Percentiles rank a stretch among this genome's conserved stretches.
phyloP scores from a whole-genome alignment of 2,113 vertebrate genomes.

The Otis tarda region DNA sequence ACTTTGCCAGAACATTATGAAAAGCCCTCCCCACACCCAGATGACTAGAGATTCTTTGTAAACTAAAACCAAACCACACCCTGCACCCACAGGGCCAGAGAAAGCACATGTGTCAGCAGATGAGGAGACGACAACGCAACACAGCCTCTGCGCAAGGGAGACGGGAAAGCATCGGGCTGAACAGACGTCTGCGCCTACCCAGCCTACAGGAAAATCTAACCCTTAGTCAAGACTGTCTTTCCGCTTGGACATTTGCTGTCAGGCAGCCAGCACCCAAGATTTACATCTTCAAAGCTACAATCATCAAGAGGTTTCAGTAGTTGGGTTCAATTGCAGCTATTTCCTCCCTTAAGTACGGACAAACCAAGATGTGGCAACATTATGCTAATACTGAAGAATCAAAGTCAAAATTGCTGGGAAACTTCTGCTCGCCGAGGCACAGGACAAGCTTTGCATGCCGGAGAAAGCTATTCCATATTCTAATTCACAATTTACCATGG shows the following conservation, averaged over 20 bases:
- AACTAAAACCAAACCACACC: slow-evolving; percentile 54
- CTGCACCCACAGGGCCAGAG: slow-evolving; percentile 2
- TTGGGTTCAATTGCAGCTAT: background rate
- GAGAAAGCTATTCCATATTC: slow-evolving; percentile 16
- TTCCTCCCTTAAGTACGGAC: slow-evolving; percentile 8
- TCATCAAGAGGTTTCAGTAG: background rate
- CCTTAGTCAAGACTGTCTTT: background rate
- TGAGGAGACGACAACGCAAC: background rate
- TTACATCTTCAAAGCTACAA: slow-evolving; percentile 4
- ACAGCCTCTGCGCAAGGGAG: background rate
- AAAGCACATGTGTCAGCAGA: slow-evolving; percentile 32
- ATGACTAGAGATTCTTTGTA: slow-evolving; percentile 23
- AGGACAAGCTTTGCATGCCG: background rate
- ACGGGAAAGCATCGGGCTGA: background rate
- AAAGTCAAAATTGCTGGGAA: slow-evolving; percentile 45
- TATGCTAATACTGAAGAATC: slow-evolving; percentile 38
- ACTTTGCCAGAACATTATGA: background rate
- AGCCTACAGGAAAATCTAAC: background rate
- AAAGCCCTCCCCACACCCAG: slow-evolving; percentile 25
- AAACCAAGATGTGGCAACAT: slow-evolving; percentile 20
- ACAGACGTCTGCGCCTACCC: background rate
- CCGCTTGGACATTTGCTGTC: background rate
- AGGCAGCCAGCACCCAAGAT: background rate
- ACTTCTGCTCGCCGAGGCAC: background rate
- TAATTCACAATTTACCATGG: background rate